These are phyloP conservation scores for Kryptopterus vitreolus DNA, from an alignment of 2,797 vertebrate genomes.

Conservation along the genomic window DNA sequence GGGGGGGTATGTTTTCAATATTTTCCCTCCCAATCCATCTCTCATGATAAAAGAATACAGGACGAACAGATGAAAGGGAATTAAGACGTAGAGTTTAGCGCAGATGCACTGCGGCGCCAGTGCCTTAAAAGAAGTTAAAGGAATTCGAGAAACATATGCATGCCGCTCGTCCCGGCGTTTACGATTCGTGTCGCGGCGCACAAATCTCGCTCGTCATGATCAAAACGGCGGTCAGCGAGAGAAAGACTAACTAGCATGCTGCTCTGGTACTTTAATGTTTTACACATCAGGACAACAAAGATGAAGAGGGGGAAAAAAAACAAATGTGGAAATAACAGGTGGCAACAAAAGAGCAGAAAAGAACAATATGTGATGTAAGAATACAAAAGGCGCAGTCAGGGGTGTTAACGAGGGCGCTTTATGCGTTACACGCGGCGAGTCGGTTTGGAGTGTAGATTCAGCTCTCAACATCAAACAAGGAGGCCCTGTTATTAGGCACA, in stretches of 20 bases:
- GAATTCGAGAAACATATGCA: slow-evolving; percentile 42
- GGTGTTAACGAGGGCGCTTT: slow-evolving; percentile 90
- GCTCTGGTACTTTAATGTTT: slow-evolving; percentile 36
- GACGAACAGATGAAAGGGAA: slow-evolving; percentile 32
- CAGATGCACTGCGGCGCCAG: slow-evolving; percentile 20
- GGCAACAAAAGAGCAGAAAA: not conserved
- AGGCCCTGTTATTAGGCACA: slow-evolving; percentile 87
- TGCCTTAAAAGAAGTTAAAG: slow-evolving; percentile 24
- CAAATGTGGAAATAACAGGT: not conserved
- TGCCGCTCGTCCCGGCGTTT: slow-evolving; percentile 25
- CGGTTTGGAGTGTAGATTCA: slow-evolving; percentile 82
- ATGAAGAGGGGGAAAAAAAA: not conserved
- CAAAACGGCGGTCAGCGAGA: slow-evolving; percentile 29
- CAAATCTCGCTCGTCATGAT: slow-evolving; percentile 29
- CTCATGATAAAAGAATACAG: slow-evolving; percentile 12
- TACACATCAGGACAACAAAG: slow-evolving; percentile 22
- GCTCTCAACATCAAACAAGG: slow-evolving; percentile 95
- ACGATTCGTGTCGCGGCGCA: slow-evolving; percentile 31
- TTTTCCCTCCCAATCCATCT: not conserved
- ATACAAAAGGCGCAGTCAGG: slow-evolving; percentile 74
- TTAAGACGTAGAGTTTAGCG: slow-evolving; percentile 29
- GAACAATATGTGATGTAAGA: slow-evolving; percentile 35
- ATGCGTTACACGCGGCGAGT: slow-evolving; percentile 92
- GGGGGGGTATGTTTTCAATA: not conserved
- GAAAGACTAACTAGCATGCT: slow-evolving; percentile 13